Evolutionary conservation across 2,888 invertebrate genomes (phyloP).

Genomic region (Nephrotoma flavescens): DNA sequence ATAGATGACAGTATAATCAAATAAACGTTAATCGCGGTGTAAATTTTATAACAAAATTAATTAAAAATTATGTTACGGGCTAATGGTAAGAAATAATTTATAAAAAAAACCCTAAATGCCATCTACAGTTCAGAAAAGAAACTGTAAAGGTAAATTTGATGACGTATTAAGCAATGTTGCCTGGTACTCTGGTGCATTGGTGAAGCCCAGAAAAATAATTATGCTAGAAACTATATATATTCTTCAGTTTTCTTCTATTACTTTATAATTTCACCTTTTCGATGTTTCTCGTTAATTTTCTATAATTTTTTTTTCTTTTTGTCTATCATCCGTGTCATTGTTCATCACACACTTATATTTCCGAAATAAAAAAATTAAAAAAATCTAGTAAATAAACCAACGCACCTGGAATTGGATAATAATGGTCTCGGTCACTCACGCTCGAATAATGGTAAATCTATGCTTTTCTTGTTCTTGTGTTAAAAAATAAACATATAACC

Average conservation of each 20-base stretch:
- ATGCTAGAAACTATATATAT: neutral
- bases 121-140: too few relatives aligned
- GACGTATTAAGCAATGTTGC: neutral
- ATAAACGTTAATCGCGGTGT: too few relatives aligned
- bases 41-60: too few relatives aligned
- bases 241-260: neutral
- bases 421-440: conserved; percentile 42
- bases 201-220: neutral
- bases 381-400: conserved; percentile 44
- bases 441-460: conserved; percentile 64
- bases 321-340: conserved; percentile 9
- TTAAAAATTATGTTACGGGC: too few relatives aligned
- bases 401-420: conserved; percentile 48
- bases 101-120: too few relatives aligned
- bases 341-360: conserved; percentile 31
- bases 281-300: neutral
- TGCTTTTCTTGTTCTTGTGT: neutral
- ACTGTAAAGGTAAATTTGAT: too few relatives aligned
- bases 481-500: neutral
- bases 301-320: neutral
- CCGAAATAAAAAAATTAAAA: neutral
- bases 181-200: neutral
- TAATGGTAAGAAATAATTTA: too few relatives aligned
- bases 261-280: neutral
- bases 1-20: too few relatives aligned